Evolutionary conservation across 2,797 vertebrate genomes (phyloP), one percentile per base, ranked within the genome.

Genomic region (Manis pentadactyla): DNA sequence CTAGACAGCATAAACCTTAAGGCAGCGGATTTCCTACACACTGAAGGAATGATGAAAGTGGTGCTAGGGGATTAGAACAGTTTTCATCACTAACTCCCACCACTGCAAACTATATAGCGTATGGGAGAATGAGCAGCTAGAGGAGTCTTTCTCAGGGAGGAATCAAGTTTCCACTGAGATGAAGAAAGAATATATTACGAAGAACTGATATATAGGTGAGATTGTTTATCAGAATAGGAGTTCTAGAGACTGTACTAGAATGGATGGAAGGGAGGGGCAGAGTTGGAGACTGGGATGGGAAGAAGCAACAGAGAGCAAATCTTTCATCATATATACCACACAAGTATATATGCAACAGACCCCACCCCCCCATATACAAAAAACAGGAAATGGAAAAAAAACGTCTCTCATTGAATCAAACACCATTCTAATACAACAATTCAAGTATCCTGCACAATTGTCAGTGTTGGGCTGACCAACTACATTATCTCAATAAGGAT

Each of bases 391-490:
- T 2, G 15, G 29, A 90, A 42, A 95, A 31, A 84, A 55, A 87
- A 55, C 25, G 19, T 4, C 25, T 84, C 27, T 90, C 51, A 63
- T 25, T 59, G 88, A 95, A 51, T 59, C 66, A 92, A 90, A 91
- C 25, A 77, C 81, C 27, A 85, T 73, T 95, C 49, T 69, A 78
- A 87, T 61, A 81, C 27, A 95, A 87, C n/a, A 59, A 87, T 49
- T 42, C 85, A 85, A 53, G 64, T 23, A 89, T 31, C 29, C 39
- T 77, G 39, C 21, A 49, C 57, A 88, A 66, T 4, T 63, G 46
- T 91, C 29, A 66, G 19, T 73, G 34, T 42, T 93, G 53, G 53
- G 57, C 18, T 91, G 66, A 93, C 39, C 39, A 85, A 82, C 27
- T 55, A 9, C 55, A 93, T 74, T 57, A 92, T 51, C 39, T 14